Conservation (phyloP, 92 coral and sea anemone species). For the Micromussa lordhowensis region DNA sequence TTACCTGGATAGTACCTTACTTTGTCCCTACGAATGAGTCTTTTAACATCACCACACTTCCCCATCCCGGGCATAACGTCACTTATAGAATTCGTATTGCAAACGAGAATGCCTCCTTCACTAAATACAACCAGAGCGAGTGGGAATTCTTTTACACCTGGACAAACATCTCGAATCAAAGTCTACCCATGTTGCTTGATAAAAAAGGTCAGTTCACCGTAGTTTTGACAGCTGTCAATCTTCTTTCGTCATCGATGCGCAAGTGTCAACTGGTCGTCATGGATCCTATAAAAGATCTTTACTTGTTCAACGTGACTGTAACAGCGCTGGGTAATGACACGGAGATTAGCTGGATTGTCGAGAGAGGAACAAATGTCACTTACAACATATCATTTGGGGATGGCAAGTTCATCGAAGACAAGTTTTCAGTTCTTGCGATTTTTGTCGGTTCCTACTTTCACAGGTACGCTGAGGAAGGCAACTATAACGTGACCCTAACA, state of each 20-base stretch:
- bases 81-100: slow-evolving; percentile 48
- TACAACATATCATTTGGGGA: slow-evolving; percentile 76
- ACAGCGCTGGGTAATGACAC: slow-evolving; percentile 41
- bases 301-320: slow-evolving; percentile 27
- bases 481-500: slow-evolving; percentile 57
- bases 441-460: slow-evolving; percentile 30
- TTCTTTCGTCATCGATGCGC: slow-evolving; percentile 34
- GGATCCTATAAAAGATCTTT: slow-evolving; percentile 49
- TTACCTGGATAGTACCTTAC: slow-evolving; percentile 53
- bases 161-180: slow-evolving; percentile 33
- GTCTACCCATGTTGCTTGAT: slow-evolving; percentile 22
- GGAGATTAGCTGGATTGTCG: slow-evolving; percentile 68
- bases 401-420: slow-evolving; percentile 39
- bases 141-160: slow-evolving; percentile 39
- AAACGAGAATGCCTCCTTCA: neutral
- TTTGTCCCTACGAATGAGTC: slow-evolving; percentile 32
- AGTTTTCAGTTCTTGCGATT: slow-evolving; percentile 28
- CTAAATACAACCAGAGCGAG: slow-evolving; percentile 7
- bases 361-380: slow-evolving; percentile 67
- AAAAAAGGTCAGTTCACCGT: slow-evolving; percentile 36
- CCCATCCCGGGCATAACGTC: slow-evolving; percentile 71
- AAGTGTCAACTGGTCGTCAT: slow-evolving; percentile 47
- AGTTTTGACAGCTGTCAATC: slow-evolving; percentile 48
- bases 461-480: slow-evolving; percentile 56
- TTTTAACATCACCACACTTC: slow-evolving; percentile 28